Percentiles rank a stretch among this genome's conserved stretches.
Conservation (phyloP, 1,140 invertebrate species). For the Pogonus chalceus region DNA sequence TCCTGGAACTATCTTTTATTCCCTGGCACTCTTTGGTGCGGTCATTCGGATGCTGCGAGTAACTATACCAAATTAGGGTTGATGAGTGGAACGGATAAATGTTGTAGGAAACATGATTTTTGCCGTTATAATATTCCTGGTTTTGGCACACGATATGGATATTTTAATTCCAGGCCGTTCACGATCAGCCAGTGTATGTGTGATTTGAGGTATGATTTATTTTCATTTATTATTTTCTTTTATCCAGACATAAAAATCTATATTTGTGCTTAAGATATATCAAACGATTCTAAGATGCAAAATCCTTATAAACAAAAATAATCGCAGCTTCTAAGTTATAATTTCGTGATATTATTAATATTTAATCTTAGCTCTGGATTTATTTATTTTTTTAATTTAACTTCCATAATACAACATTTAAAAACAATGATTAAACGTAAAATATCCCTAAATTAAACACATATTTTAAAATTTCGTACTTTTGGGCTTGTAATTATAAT, state of each 20-base stretch:
- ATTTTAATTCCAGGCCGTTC: constrained; percentile 72
- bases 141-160: constrained; percentile 55
- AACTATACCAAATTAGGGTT: constrained; percentile 59
- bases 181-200: constrained; percentile 80
- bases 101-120: constrained; percentile 73
- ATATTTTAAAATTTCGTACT: no score
- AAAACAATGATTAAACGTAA: no score
- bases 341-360: no score
- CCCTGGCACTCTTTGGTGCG: constrained; percentile 80
- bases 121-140: constrained; percentile 57
- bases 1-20: constrained; percentile 37
- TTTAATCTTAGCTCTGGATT: no score
- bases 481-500: no score
- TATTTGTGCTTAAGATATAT: no score
- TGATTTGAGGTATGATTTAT: constrained; percentile 57
- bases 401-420: no score
- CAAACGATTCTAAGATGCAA: no score
- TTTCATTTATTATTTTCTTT: constrained; percentile 17
- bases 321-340: no score
- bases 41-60: constrained; percentile 50
- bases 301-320: no score
- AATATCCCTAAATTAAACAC: no score
- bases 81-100: constrained; percentile 57
- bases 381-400: no score
- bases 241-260: constrained; percentile 14